Evolutionary conservation across 2,113 vertebrate genomes (phyloP), one percentile per base, ranked within the genome.

Genomic region (mouse (Mus musculus)): DNA sequence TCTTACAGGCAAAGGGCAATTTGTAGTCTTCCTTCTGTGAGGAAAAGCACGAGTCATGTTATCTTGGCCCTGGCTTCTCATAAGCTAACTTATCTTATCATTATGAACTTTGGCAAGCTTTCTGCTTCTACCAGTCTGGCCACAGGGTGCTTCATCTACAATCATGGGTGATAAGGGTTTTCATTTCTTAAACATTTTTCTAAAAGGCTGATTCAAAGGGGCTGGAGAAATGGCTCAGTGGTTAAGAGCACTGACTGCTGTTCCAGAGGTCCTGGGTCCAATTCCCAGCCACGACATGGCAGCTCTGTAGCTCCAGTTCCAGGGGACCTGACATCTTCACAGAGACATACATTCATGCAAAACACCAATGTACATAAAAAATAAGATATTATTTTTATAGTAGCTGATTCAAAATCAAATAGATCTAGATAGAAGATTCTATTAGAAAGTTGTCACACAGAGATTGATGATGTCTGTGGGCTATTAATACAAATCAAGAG

Each of bases 21-120:
- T 90, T 84, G 30, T 87, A 92, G 77, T 65, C 39, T 63, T 46
- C 90, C 20, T 90, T 96, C 85, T 96, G 36, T 19, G 88, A n/a
- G 85, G 90, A 59, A 82, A 96, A 89, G 36, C 56, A 67, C 92
- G 46, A 76, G 96, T 98, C 78, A 24, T 11, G 33, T 96, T 96
- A 98, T 97, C 97, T 96, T 87, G 71, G 81, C 75, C 85, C 92
- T 96, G 73, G 94, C 80, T 95, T 96, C 91, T 95, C 96, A 91
- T 95, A 89, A 96, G 89, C 78, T 69, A 49, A 16, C 42, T 86
- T 86, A 98, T 96, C 96, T 98, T 96, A 97, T 95, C 96, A 33
- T 92, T 63, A 73, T 17, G 65, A 30, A 90, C 95, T 75, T 96
- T 96, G 87, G 96, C 88, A 93, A 90, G 26, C 92, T 90, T 96